Conservation (phyloP, 2,113 vertebrate species). For the Macquaria australasica region DNA sequence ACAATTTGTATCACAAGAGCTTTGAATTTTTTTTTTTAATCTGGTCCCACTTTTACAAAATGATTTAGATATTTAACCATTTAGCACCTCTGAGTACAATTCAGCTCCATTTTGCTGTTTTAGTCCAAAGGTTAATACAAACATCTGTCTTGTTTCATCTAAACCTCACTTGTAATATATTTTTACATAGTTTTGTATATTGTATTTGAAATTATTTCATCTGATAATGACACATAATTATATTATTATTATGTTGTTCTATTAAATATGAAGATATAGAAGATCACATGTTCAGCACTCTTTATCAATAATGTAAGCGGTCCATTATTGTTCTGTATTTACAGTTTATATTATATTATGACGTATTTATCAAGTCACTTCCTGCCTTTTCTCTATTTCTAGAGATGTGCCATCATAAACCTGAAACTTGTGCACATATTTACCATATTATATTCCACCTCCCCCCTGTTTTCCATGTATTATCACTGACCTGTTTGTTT, state of each 20-base stretch:
- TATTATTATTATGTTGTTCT: not conserved
- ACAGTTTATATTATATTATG: too few relatives aligned
- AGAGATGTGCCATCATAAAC: too few relatives aligned
- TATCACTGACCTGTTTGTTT: not conserved
- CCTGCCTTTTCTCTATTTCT: not conserved
- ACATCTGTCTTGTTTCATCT: too few relatives aligned
- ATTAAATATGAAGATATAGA: not conserved
- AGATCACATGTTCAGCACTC: not conserved
- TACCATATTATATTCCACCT: not conserved
- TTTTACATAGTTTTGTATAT: not conserved
- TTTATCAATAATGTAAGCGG: not conserved
- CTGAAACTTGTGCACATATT: too few relatives aligned
- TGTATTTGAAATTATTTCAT: not conserved
- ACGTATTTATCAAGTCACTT: too few relatives aligned
- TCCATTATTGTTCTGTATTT: not conserved
- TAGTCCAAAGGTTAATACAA: not conserved
- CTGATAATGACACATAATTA: not conserved
- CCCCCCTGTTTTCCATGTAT: not conserved
- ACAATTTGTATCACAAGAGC: too few relatives aligned
- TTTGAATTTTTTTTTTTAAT: too few relatives aligned
- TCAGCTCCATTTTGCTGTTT: not conserved
- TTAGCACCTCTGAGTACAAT: too few relatives aligned
- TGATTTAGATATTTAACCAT: too few relatives aligned
- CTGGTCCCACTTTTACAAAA: too few relatives aligned
- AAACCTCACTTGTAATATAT: not conserved